Evolutionary conservation across 2,888 invertebrate species (phyloP).

Genomic region (Dione vanillae): DNA sequence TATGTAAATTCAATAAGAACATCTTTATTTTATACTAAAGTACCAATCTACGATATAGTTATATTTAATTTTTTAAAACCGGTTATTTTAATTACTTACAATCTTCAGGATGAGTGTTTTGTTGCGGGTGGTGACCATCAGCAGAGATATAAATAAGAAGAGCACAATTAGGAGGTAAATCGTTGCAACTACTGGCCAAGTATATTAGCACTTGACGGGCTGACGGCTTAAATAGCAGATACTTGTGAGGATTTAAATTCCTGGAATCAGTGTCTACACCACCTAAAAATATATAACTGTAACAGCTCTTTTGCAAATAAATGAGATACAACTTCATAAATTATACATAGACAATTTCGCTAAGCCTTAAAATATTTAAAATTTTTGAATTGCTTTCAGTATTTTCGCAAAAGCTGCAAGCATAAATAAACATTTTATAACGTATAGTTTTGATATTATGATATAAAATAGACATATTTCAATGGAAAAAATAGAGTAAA

Average conservation of each 20-base stretch:
- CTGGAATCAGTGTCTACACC: slow-evolving; percentile 47
- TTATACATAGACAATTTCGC: neutral
- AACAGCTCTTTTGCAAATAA: neutral
- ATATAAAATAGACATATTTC: neutral
- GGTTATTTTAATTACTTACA: slow-evolving; percentile 89
- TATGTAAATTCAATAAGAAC: neutral
- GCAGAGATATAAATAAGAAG: slow-evolving; percentile 96
- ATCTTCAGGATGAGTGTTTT: slow-evolving; percentile 92
- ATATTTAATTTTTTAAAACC: neutral
- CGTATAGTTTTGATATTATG: too few species aligned
- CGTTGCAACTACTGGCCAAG: slow-evolving; percentile 95
- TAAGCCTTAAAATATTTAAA: too few species aligned
- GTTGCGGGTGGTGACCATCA: slow-evolving; percentile 93
- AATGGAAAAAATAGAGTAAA: neutral
- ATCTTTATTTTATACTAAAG: too few species aligned
- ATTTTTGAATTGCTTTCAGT: too few species aligned
- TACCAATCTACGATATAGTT: neutral
- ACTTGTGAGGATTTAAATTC: slow-evolving; percentile 95
- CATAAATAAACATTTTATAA: neutral
- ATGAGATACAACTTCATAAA: neutral
- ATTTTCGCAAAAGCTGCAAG: neutral
- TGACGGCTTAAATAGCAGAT: slow-evolving; percentile 97
- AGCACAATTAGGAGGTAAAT: slow-evolving; percentile 95
- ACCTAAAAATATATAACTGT: slow-evolving; percentile 33
- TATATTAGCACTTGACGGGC: slow-evolving; percentile 97